Conservation (phyloP, 2,797 vertebrate genomes). For the Girardinus metallicus region DNA sequence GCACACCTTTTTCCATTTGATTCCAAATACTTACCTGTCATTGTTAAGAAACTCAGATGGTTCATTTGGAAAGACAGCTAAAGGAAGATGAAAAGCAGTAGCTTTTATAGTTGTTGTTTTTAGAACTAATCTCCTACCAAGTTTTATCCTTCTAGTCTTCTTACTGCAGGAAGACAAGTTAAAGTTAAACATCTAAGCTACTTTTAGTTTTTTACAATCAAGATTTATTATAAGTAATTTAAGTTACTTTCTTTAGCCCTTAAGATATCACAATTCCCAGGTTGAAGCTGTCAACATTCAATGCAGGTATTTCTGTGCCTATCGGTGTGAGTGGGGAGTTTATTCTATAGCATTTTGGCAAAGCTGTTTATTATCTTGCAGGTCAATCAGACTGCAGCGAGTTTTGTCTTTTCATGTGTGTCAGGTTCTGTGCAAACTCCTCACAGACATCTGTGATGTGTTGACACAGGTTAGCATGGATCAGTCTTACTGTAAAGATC, state of each 20-base stretch:
- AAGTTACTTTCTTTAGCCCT: not conserved
- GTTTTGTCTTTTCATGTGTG: not conserved
- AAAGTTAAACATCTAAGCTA: not conserved
- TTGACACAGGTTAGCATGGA: no score
- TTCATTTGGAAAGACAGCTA: constrained; percentile 36
- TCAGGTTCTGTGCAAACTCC: not conserved
- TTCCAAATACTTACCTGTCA: constrained; percentile 69
- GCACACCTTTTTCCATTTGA: constrained; percentile 64
- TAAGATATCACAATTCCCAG: not conserved
- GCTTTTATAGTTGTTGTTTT: constrained; percentile 12
- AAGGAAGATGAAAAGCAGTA: constrained; percentile 22
- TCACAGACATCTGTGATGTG: not conserved
- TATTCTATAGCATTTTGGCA: not conserved
- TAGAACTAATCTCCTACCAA: not conserved
- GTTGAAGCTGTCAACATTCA: not conserved
- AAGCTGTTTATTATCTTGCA: constrained; percentile 1
- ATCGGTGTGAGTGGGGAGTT: not conserved
- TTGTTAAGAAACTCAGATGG: constrained; percentile 58
- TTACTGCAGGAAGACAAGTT: not conserved
- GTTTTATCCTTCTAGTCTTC: not conserved
- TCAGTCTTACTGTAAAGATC: constrained; percentile 1
- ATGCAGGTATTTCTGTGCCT: not conserved
- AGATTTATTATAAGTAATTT: not conserved
- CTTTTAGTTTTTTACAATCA: not conserved
- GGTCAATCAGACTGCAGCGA: not conserved